Percentiles rank a stretch among this genome's conserved stretches.
Evolutionary conservation across 2,797 vertebrate species (phyloP).

Genomic region (Luscinia megarhynchos): DNA sequence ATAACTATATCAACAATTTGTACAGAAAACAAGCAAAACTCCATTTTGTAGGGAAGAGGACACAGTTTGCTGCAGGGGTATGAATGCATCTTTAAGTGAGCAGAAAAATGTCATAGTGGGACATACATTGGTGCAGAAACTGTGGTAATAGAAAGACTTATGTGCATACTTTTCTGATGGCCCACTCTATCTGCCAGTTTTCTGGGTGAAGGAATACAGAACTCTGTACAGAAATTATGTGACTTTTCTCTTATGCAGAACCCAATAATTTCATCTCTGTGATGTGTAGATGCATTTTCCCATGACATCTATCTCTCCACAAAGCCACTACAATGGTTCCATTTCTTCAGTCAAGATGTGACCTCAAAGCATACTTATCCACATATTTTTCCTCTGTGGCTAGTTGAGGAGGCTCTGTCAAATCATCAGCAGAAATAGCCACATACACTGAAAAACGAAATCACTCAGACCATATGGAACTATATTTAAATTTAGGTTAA

Average conservation of each 20-base stretch:
- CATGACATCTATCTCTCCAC: background rate
- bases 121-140: background rate
- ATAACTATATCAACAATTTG: background rate
- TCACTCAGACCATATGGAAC: background rate
- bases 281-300: background rate
- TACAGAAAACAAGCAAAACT: background rate
- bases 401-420: background rate
- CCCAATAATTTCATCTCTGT: background rate
- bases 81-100: background rate
- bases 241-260: background rate
- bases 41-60: background rate
- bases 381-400: background rate
- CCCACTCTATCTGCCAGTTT: background rate
- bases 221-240: background rate
- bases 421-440: constrained; percentile 22
- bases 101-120: background rate
- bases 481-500: constrained; percentile 50
- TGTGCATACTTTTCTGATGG: background rate
- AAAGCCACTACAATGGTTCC: background rate
- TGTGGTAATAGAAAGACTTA: background rate
- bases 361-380: background rate
- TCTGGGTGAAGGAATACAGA: background rate
- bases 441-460: constrained; percentile 27
- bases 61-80: background rate
- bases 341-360: background rate